Base-by-base conservation (phyloP, 2,888 invertebrate species). In the Tuberolachnus salignus region DNA sequence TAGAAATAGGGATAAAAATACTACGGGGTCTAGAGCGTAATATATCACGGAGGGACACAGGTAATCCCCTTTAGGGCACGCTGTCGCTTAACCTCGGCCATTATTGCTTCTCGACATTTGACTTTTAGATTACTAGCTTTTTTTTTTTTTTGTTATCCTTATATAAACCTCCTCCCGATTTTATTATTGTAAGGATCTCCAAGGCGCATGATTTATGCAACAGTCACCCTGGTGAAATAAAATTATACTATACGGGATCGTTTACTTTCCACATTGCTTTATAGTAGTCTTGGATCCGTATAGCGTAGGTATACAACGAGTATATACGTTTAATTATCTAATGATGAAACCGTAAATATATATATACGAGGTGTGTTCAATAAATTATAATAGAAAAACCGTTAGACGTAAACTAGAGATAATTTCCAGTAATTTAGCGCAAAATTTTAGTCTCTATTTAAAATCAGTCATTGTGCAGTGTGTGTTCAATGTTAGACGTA, bases 81-180 rank as follows among this genome's bases (percentile, higher is more conserved):
- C 78, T 78, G 78, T 78, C 78, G 78, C 78, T 78, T 78, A 78
- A 78, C 78, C 78, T 78, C 69, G 78, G 59, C 78, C 78, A 69
- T 78, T 78, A 78, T 78, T 78, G 69, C 78, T 69, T 78, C 78
- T 78, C 78, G 78, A 78, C 78, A 78, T 78, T 78, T 78, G 78
- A 78, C 78, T 78, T 78, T 78, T 67, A 78, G 78, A 78, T 78
- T 78, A 49, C 67, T 67, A 78, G 67, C 19, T 67, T 59, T 34
- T 34, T 34, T 34, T 34, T 34, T 34, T 34, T 34, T 34, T 34
- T 69, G 67, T 78, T 78, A 78, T 78, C 59, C 51, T n/a, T 51
- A 53, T 61, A 42, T 61, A 61, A 49, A 61, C 55, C 78, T 67
- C 57, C 57, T 67, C 67, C 69, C 16, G 49, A 59, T 67, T 78